phyloP scores from a whole-genome alignment of 2,797 vertebrate genomes.

The Tapera naevia region DNA sequence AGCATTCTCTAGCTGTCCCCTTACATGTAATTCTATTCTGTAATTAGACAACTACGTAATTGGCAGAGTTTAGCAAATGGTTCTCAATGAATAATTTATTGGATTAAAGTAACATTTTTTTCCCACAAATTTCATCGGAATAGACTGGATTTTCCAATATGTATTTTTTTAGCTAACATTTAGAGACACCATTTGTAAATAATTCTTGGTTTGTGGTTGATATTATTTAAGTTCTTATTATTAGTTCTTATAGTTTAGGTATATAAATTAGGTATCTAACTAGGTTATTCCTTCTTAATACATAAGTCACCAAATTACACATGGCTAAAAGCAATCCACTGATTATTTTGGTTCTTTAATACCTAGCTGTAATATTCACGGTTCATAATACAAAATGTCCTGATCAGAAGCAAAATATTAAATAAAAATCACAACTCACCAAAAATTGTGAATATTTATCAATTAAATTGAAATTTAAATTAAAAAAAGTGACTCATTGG shows the following conservation, averaged over 20 bases:
- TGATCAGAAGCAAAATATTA: background rate
- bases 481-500: background rate
- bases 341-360: background rate
- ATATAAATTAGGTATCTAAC: background rate
- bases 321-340: background rate
- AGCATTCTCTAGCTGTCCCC: background rate
- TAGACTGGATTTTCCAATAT: background rate
- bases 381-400: background rate
- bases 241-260: background rate
- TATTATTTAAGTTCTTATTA: background rate
- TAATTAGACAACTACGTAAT: conserved; percentile 37
- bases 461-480: background rate
- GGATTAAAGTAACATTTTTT: background rate
- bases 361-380: background rate
- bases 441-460: background rate
- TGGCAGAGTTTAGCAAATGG: conserved; percentile 9
- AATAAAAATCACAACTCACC: background rate
- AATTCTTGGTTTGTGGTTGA: background rate
- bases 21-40: background rate
- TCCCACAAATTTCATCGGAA: background rate
- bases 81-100: background rate
- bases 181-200: background rate
- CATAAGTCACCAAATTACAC: background rate
- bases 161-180: background rate
- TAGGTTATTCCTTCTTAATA: background rate